Conservation (phyloP, 2,888 invertebrate species). For the Drosophila parthenogenetica region DNA sequence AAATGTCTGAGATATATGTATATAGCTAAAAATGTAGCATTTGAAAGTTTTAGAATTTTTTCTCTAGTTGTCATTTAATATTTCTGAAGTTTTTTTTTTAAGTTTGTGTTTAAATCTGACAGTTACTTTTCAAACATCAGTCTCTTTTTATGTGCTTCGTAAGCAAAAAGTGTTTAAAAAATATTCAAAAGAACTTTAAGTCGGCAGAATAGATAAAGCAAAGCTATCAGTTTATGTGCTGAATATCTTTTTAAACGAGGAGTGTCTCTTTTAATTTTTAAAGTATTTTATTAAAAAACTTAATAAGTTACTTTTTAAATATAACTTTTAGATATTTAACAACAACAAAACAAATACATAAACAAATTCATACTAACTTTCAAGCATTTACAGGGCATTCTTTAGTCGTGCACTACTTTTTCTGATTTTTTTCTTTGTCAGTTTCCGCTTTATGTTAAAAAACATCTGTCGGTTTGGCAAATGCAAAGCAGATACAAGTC, state of each 20-base stretch:
- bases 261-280: no score
- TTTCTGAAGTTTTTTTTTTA: conserved; percentile 2
- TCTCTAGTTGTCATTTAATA: background rate
- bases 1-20: background rate
- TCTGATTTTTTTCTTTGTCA: conserved; percentile 37
- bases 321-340: no score
- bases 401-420: background rate
- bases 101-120: conserved; percentile 1
- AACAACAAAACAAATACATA: no score
- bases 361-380: background rate
- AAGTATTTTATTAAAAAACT: no score
- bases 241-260: no score
- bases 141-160: background rate
- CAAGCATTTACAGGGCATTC: background rate
- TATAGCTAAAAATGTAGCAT: background rate
- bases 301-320: no score
- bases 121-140: conserved; percentile 6
- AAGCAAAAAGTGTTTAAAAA: background rate
- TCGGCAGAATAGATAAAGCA: no score
- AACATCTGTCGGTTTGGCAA: conserved; percentile 56
- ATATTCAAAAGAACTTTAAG: no score
- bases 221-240: no score
- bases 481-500: conserved; percentile 61
- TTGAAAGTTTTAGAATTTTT: background rate
- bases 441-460: conserved; percentile 50